These are phyloP conservation scores for Calliscelio sp. DNA, from an alignment of 2,888 invertebrate genomes.

Conservation along the genomic window DNA sequence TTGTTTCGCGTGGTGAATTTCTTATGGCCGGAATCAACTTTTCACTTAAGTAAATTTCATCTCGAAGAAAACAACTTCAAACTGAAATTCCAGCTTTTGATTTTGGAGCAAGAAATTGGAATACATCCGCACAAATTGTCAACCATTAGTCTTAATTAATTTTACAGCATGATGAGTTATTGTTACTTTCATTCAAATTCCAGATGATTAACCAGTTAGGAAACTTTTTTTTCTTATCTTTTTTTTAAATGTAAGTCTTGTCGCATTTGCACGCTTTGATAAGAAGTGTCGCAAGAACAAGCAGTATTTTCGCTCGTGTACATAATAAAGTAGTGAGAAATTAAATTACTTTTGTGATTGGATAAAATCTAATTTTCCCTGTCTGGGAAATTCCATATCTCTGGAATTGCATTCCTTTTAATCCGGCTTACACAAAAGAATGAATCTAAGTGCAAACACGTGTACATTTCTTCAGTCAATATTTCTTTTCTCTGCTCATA, in stretches of 20 bases:
- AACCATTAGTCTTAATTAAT: too few relatives aligned
- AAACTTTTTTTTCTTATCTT: neutral
- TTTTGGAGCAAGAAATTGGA: too few relatives aligned
- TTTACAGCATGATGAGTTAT: too few relatives aligned
- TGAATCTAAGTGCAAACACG: constrained; percentile 26
- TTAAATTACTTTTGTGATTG: constrained; percentile 45
- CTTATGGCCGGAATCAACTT: too few relatives aligned
- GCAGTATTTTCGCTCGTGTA: constrained; percentile 10
- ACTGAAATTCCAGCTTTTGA: too few relatives aligned
- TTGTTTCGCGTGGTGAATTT: too few relatives aligned
- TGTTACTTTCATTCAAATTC: constrained; percentile 14
- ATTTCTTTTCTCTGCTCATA: constrained; percentile 18
- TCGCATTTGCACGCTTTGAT: constrained; percentile 6
- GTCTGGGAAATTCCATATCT: constrained; percentile 16
- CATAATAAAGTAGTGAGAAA: constrained; percentile 28
- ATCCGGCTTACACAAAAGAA: constrained; percentile 36
- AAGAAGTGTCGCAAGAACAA: neutral
- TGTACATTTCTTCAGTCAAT: constrained; percentile 17
- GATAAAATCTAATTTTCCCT: constrained; percentile 38
- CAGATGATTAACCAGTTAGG: neutral
- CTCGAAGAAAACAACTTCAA: too few relatives aligned
- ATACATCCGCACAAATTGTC: too few relatives aligned
- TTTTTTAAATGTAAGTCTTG: neutral
- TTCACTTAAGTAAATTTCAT: too few relatives aligned
- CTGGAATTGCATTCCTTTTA: constrained; percentile 26